phyloP scores from a whole-genome alignment of 2,888 invertebrate genomes.

The Cosmia pyralina region DNA sequence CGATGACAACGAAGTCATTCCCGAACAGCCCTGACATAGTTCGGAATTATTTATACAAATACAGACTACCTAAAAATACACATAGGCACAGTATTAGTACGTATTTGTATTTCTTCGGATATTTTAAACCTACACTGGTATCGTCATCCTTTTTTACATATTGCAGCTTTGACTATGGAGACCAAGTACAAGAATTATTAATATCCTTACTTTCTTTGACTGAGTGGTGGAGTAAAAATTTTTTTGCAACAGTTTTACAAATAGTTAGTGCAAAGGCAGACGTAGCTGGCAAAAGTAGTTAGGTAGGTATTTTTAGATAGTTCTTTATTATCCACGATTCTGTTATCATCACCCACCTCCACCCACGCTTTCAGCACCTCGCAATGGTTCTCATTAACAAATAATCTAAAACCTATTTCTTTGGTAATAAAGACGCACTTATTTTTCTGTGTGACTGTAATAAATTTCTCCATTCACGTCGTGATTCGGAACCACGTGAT shows the following conservation, averaged over 20 bases:
- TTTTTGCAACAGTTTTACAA: neutral
- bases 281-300: no score
- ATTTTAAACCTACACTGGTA: conserved; percentile 2
- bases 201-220: neutral
- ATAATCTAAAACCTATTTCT: conserved; percentile 47
- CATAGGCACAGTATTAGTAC: neutral
- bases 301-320: neutral
- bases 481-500: conserved; percentile 71
- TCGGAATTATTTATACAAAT: conserved; percentile 46
- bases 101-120: neutral
- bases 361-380: conserved; percentile 11
- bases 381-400: conserved; percentile 42
- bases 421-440: conserved; percentile 60
- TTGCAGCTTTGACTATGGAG: neutral
- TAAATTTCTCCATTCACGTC: conserved; percentile 72
- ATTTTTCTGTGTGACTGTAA: conserved; percentile 70
- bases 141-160: neutral
- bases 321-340: conserved; percentile 9
- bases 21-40: conserved; percentile 35
- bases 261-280: neutral
- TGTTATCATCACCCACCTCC: conserved; percentile 6
- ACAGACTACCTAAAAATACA: neutral
- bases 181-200: neutral
- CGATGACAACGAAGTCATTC: conserved; percentile 27
- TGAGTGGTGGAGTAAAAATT: neutral